phyloP scores from a whole-genome alignment of 2,113 vertebrate species.

The Odontesthes bonariensis region DNA sequence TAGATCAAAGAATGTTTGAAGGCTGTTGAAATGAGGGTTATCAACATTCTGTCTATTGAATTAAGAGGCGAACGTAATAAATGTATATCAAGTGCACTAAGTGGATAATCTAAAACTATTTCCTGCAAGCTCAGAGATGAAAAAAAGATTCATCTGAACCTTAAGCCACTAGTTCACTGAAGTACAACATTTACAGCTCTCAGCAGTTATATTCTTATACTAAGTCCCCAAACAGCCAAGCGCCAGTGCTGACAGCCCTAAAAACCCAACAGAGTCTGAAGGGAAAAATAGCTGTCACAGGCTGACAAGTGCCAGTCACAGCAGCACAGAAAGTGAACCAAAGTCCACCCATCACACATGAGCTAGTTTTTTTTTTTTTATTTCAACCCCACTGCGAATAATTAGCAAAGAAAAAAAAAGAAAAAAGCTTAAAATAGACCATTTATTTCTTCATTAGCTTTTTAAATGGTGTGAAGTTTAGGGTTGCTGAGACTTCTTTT shows the following conservation, averaged over 20 bases:
- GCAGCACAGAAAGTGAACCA: slow-evolving; percentile 35
- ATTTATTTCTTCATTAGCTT: too few species aligned
- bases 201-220: slow-evolving; percentile 59
- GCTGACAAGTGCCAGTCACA: slow-evolving; percentile 60
- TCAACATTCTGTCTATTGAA: not conserved
- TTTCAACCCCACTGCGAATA: slow-evolving; percentile 3
- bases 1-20: slow-evolving; percentile 19
- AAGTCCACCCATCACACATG: slow-evolving; percentile 51
- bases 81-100: slow-evolving; percentile 25
- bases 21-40: slow-evolving; percentile 3
- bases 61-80: slow-evolving; percentile 21
- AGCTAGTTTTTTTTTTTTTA: slow-evolving; percentile 32
- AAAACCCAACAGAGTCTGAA: slow-evolving; percentile 63
- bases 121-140: slow-evolving; percentile 30
- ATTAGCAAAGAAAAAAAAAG: not conserved
- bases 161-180: slow-evolving; percentile 27
- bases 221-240: slow-evolving; percentile 56
- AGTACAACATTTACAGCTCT: slow-evolving; percentile 53
- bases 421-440: too few species aligned
- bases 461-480: not conserved
- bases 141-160: slow-evolving; percentile 17
- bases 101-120: slow-evolving; percentile 33
- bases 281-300: slow-evolving; percentile 70
- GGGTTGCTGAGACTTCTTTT: not conserved
- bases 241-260: slow-evolving; percentile 61